phyloP scores from a whole-genome alignment of 2,888 invertebrate species.

The Scaptomyza flava region DNA sequence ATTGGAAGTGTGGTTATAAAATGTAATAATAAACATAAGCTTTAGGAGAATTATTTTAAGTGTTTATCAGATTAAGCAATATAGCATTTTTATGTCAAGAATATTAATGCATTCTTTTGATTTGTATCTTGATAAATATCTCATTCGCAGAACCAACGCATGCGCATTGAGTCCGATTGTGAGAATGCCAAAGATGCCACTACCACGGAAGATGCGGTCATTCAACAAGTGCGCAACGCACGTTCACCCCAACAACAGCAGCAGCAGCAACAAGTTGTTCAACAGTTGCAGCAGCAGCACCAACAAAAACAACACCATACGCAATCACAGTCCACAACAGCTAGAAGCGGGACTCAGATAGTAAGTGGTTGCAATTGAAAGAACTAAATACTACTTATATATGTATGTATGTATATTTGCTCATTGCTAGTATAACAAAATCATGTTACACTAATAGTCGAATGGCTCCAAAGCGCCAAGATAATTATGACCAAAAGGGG shows the following conservation, averaged over 20 bases:
- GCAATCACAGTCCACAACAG: constrained; percentile 57
- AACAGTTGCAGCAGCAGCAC: constrained; percentile 29
- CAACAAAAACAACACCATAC: constrained; percentile 50
- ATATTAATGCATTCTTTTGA: background rate
- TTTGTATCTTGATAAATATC: constrained; percentile 3
- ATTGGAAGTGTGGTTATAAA: background rate
- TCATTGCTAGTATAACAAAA: constrained; percentile 21
- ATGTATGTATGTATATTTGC: constrained; percentile 24
- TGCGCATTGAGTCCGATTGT: constrained; percentile 81
- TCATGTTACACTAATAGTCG: constrained; percentile 18
- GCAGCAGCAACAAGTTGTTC: constrained; percentile 42
- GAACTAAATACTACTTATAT: constrained; percentile 13
- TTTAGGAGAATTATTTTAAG: too few species aligned
- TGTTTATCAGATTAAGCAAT: too few species aligned
- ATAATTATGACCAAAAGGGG: background rate
- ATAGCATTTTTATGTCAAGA: too few species aligned
- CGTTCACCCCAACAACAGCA: constrained; percentile 54
- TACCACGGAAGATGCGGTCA: constrained; percentile 42
- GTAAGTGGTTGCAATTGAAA: constrained; percentile 74
- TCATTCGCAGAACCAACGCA: constrained; percentile 81
- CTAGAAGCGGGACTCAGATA: constrained; percentile 65
- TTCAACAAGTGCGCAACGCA: constrained; percentile 53
- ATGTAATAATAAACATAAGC: too few species aligned
- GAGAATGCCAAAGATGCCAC: constrained; percentile 77
- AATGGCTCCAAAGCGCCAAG: background rate